Percentiles rank a stretch among this genome's conserved stretches.
Evolutionary conservation across 2,797 vertebrate species (phyloP).

Genomic region (Cottoperca gobio): DNA sequence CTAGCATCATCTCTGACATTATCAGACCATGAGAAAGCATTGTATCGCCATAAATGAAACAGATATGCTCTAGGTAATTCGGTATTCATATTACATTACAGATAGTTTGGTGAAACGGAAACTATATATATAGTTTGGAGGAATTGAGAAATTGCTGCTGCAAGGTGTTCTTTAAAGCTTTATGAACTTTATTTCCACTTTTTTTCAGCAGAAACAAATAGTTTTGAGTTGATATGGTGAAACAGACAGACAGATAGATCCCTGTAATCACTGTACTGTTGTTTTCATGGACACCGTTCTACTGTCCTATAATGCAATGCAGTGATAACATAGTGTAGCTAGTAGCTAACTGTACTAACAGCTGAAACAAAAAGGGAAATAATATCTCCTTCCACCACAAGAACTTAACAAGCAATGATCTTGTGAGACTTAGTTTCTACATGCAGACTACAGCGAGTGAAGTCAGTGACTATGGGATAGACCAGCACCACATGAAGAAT

Average conservation of each 20-base stretch:
- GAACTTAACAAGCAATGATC: no score
- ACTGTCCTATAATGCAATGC: background rate
- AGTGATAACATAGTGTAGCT: background rate
- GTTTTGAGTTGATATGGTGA: no score
- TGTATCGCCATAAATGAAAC: background rate
- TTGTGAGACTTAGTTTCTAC: no score
- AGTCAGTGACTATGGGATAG: background rate
- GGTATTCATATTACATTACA: background rate
- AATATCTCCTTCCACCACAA: background rate
- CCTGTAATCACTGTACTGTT: no score
- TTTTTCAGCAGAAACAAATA: background rate
- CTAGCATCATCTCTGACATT: background rate
- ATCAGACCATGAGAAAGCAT: background rate
- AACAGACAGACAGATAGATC: no score
- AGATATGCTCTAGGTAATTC: background rate
- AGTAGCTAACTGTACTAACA: no score
- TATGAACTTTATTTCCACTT: background rate
- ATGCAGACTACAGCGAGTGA: background rate
- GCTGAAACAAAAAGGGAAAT: background rate
- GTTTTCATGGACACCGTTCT: no score
- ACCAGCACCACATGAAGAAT: no score
- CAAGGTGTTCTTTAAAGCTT: background rate
- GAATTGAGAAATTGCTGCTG: background rate
- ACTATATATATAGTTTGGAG: no score
- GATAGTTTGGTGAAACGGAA: background rate